Evolutionary conservation across 2,113 vertebrate genomes (phyloP).

Genomic region (Acanthisitta chloris): DNA sequence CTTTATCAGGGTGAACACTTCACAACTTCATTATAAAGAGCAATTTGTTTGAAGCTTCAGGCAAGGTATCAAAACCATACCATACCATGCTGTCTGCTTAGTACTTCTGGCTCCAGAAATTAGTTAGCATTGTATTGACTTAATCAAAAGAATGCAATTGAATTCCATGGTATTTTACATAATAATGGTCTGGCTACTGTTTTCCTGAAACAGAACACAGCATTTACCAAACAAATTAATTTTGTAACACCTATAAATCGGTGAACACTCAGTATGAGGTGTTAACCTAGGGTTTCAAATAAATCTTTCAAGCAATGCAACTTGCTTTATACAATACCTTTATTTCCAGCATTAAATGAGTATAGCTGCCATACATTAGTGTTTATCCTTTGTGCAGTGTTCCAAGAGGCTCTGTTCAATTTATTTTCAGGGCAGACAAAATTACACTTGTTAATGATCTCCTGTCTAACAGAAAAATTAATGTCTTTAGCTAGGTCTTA

Average conservation of each 20-base stretch:
- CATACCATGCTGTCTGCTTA: neutral
- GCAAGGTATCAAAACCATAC: neutral
- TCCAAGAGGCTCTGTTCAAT: neutral
- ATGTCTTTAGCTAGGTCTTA: neutral
- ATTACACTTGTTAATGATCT: conserved; percentile 16
- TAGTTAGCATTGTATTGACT: neutral
- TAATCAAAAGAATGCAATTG: conserved; percentile 6
- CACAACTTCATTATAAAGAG: conserved; percentile 43
- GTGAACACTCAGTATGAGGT: neutral
- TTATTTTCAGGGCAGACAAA: conserved; percentile 13
- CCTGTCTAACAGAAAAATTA: neutral
- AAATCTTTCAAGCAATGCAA: neutral
- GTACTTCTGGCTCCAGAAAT: neutral
- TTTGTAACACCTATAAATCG: neutral
- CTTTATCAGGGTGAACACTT: conserved; percentile 19
- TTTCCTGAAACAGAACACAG: neutral
- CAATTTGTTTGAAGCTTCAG: conserved; percentile 1
- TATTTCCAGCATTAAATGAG: neutral
- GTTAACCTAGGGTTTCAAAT: conserved; percentile 32
- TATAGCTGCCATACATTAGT: neutral
- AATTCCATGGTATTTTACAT: conserved; percentile 15
- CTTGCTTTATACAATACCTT: neutral
- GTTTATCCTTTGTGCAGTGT: neutral
- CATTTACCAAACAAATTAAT: conserved; percentile 24
- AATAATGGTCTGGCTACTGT: neutral